Conservation (phyloP, 2,113 vertebrate genomes). For the Cyanoramphus novaezelandiae region DNA sequence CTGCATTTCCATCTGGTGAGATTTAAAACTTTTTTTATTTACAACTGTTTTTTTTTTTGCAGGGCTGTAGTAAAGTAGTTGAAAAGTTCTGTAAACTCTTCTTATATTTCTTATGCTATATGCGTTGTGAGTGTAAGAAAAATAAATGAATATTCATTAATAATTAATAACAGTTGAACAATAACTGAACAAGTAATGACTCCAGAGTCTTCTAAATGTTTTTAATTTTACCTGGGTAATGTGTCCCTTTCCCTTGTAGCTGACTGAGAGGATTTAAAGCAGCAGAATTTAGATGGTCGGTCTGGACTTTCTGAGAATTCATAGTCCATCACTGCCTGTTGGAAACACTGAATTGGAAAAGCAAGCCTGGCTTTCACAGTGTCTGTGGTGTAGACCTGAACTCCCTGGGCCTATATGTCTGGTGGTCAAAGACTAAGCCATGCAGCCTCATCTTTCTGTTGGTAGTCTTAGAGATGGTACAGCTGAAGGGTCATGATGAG, state of each 20-base stretch:
- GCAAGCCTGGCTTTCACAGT: background rate
- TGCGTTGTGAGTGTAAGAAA: background rate
- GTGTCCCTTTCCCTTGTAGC: background rate
- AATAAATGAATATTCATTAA: background rate
- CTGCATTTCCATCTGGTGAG: background rate
- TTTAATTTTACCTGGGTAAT: background rate
- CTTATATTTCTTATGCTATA: background rate
- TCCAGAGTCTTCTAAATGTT: accelerated
- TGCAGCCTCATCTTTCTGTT: background rate
- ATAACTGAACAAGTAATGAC: background rate
- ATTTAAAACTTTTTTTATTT: background rate
- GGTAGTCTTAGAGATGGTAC: background rate
- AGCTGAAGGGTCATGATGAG: background rate
- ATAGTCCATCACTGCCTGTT: background rate
- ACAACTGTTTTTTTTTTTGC: background rate
- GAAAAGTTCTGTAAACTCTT: background rate
- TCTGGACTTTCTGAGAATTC: background rate
- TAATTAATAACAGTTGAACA: background rate
- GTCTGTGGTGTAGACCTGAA: background rate
- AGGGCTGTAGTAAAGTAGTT: background rate
- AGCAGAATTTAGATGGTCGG: background rate
- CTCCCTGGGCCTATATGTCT: background rate
- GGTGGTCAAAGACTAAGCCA: background rate
- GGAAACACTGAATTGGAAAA: background rate
- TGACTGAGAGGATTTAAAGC: background rate